A percentile compares a stretch with the other conserved stretches of the same genome.
Evolutionary conservation across 2,888 invertebrate genomes (phyloP).

Genomic region (Latrodectus hesperus): DNA sequence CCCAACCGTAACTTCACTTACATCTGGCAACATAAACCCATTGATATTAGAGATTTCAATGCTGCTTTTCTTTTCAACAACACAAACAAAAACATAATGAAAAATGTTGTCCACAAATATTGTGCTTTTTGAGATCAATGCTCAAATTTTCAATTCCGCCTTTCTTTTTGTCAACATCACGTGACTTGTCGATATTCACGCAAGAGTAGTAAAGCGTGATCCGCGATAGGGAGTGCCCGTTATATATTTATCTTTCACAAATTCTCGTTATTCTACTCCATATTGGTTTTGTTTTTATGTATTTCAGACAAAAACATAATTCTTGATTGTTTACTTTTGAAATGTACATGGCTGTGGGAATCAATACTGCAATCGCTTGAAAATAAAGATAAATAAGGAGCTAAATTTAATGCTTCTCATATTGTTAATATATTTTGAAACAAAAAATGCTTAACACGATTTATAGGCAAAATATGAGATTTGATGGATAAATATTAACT

Average conservation of each 20-base stretch:
- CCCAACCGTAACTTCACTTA: background rate
- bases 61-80: background rate
- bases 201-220: constrained; percentile 12
- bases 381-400: no score
- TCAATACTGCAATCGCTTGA: no score
- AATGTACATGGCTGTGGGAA: no score
- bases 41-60: background rate
- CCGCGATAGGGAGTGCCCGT: background rate
- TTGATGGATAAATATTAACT: no score
- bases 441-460: no score
- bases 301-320: no score
- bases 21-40: background rate
- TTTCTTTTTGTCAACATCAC: background rate
- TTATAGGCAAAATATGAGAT: no score
- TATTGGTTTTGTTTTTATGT: no score
- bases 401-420: no score
- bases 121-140: constrained; percentile 29
- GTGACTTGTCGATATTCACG: constrained; percentile 37
- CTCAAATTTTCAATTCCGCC: background rate
- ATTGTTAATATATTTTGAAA: no score
- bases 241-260: constrained; percentile 11
- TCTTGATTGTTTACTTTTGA: no score
- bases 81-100: background rate
- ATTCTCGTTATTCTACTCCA: no score
- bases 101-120: background rate